These are phyloP conservation scores for Hetaerina americana DNA, from an alignment of 1,140 invertebrate species.

Conservation along the genomic window DNA sequence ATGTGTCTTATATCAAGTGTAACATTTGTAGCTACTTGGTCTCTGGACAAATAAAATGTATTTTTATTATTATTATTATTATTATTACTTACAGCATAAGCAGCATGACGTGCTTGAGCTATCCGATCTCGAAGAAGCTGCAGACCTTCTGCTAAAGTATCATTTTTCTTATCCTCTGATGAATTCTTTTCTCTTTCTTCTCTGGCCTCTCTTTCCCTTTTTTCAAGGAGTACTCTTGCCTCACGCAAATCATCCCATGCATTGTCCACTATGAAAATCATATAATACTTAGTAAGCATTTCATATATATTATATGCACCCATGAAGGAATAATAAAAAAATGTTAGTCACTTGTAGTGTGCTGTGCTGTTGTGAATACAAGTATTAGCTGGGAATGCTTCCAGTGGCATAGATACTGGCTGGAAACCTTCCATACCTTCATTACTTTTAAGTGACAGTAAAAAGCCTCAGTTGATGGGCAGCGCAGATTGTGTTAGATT, in stretches of 20 bases:
- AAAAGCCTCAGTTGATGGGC: no score
- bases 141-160: conserved; percentile 43
- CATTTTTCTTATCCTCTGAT: conserved; percentile 39
- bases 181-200: conserved; percentile 40
- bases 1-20: no score
- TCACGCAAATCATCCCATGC: neutral
- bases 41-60: conserved; percentile 9
- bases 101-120: conserved; percentile 60
- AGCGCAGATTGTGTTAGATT: no score
- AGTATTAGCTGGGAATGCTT: no score
- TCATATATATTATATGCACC: no score
- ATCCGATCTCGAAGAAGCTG: conserved; percentile 58
- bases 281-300: neutral
- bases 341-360: no score
- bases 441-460: no score
- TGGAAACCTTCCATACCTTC: no score
- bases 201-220: conserved; percentile 15
- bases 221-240: neutral
- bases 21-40: no score
- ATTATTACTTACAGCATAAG: conserved; percentile 52
- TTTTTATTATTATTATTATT: neutral
- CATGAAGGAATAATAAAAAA: no score
- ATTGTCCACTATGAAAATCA: conserved; percentile 1
- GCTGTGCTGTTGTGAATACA: no score
- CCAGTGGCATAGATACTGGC: no score